phyloP scores from a whole-genome alignment of 2,797 vertebrate species.

The Phrynocephalus vlangalii region DNA sequence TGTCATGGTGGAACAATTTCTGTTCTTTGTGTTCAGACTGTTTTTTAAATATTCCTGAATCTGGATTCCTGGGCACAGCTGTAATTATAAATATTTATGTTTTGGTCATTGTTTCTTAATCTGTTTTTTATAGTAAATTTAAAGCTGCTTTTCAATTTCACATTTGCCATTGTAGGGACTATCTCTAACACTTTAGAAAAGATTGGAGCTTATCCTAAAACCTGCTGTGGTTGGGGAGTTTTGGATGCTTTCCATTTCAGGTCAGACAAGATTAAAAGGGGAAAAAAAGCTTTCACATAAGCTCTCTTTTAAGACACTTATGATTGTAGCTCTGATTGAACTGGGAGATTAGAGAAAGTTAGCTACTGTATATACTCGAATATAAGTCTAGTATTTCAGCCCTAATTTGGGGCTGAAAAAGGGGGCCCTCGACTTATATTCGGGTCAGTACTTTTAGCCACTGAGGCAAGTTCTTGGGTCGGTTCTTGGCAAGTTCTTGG shows the following conservation, averaged over 20 bases:
- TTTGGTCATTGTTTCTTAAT: slow-evolving; percentile 42
- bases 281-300: slow-evolving; percentile 54
- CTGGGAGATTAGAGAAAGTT: slow-evolving; percentile 46
- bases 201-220: slow-evolving; percentile 56
- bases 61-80: slow-evolving; percentile 33
- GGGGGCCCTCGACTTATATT: too few species aligned
- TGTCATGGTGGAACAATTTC: slow-evolving; percentile 53
- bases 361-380: not conserved
- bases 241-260: slow-evolving; percentile 58
- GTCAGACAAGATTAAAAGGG: slow-evolving; percentile 70
- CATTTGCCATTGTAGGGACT: slow-evolving; percentile 9
- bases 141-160: slow-evolving; percentile 12
- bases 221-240: slow-evolving; percentile 46
- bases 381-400: too few species aligned
- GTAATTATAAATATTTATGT: slow-evolving; percentile 35
- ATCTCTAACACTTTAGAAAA: slow-evolving; percentile 47
- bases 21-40: slow-evolving; percentile 29
- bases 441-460: too few species aligned
- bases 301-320: slow-evolving; percentile 60
- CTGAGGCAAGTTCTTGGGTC: too few species aligned
- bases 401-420: too few species aligned
- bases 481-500: too few species aligned
- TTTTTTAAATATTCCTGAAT: slow-evolving; percentile 36
- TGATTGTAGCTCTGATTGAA: slow-evolving; percentile 53
- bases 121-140: slow-evolving; percentile 26